These are phyloP conservation scores for Pseudopipra pipra DNA, from an alignment of 2,113 vertebrate species.

Conservation along the genomic window DNA sequence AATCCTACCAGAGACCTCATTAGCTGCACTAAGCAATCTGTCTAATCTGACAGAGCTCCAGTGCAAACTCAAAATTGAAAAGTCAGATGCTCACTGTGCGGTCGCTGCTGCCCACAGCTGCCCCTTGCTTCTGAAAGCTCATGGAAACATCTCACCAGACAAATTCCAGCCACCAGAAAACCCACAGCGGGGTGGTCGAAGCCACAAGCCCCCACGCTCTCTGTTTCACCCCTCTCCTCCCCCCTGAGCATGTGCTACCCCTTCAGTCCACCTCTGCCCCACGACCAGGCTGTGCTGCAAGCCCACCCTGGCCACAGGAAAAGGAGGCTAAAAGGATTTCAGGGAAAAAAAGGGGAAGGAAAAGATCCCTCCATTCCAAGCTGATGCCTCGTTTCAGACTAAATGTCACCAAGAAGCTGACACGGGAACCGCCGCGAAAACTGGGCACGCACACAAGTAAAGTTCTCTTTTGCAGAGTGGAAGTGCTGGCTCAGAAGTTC, in stretches of 20 bases:
- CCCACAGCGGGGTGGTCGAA: not conserved
- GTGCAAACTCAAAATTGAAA: not conserved
- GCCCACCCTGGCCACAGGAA: not conserved
- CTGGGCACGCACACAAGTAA: not conserved
- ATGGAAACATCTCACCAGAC: not conserved
- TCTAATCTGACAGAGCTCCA: not conserved
- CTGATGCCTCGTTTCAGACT: not conserved
- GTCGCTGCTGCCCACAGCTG: not conserved
- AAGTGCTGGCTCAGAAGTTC: not conserved
- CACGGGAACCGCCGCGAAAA: not conserved
- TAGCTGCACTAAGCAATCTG: not conserved
- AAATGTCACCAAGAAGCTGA: not conserved
- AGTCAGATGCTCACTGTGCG: not conserved
- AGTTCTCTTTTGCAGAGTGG: not conserved
- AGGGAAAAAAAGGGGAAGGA: not conserved
- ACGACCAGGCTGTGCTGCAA: fast-evolving
- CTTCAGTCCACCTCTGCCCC: not conserved
- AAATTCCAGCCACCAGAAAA: not conserved
- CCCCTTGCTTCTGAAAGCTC: not conserved
- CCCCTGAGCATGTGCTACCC: fast-evolving
- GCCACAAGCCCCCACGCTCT: fast-evolving
- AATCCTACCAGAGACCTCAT: not conserved
- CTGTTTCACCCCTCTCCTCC: not conserved
- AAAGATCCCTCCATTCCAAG: not conserved
- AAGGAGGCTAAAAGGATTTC: not conserved